Conservation (phyloP, 1,140 invertebrate genomes). For the Adelges cooleyi region DNA sequence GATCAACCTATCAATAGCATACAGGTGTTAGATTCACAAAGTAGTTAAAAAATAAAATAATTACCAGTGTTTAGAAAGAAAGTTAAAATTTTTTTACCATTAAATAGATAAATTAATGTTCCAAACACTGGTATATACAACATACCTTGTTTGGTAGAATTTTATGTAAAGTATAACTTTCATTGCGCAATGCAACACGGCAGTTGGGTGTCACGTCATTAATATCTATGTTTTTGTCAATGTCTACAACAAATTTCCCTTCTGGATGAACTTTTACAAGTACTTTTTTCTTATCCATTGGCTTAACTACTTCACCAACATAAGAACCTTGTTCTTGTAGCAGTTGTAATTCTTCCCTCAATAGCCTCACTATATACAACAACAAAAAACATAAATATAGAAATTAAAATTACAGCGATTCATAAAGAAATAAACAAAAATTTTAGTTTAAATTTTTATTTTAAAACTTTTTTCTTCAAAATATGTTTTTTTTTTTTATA, state of each 20-base stretch:
- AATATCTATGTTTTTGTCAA: conserved; percentile 99
- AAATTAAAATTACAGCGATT: no score
- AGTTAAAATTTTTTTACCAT: no score
- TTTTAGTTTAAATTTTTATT: no score
- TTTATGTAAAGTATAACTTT: conserved; percentile 98
- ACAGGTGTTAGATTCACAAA: no score
- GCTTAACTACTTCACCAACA: conserved; percentile 98
- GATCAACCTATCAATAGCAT: no score
- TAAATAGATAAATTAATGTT: background rate
- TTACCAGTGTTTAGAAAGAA: background rate
- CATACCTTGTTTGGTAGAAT: conserved; percentile 92
- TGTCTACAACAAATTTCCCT: conserved; percentile 98
- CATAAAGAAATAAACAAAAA: no score
- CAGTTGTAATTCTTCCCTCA: conserved; percentile 93
- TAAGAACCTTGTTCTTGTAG: conserved; percentile 99
- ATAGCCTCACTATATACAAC: conserved; percentile 70
- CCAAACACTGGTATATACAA: background rate
- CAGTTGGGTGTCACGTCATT: conserved; percentile 96
- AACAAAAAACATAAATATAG: conserved; percentile 6
- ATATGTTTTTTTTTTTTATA: no score
- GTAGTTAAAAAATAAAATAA: background rate
- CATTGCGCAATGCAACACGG: conserved; percentile 92
- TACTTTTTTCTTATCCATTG: conserved; percentile 99
- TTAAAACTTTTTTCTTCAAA: no score
- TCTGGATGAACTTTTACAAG: conserved; percentile 99